Conservation (phyloP, 2,888 invertebrate species). For the Rosalia funebris region DNA sequence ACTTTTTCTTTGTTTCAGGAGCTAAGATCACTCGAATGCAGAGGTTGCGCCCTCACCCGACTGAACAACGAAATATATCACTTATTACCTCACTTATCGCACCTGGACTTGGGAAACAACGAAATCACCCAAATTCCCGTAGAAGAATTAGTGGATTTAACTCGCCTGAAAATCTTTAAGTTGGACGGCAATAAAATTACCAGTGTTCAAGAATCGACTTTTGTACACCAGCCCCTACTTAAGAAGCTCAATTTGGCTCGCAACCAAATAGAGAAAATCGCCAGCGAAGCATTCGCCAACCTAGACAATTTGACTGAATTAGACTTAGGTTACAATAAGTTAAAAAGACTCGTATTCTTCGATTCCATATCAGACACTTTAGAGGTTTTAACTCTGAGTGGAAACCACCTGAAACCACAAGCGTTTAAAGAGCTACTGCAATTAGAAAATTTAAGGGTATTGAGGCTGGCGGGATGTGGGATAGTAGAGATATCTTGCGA, state of each 20-base stretch:
- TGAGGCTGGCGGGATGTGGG: conserved; percentile 71
- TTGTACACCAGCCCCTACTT: conserved; percentile 68
- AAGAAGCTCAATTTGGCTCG: conserved; percentile 71
- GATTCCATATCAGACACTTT: conserved; percentile 68
- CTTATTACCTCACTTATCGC: conserved; percentile 73
- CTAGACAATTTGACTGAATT: conserved; percentile 74
- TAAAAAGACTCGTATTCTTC: conserved; percentile 47
- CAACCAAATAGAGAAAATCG: conserved; percentile 77
- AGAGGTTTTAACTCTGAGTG: conserved; percentile 74
- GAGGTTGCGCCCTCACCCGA: conserved; percentile 75
- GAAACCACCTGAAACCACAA: conserved; percentile 71
- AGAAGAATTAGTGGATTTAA: conserved; percentile 75
- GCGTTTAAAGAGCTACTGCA: conserved; percentile 67
- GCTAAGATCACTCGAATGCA: conserved; percentile 76
- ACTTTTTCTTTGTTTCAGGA: conserved; percentile 67
- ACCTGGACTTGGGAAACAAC: conserved; percentile 82
- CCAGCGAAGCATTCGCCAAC: conserved; percentile 77
- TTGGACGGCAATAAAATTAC: conserved; percentile 81
- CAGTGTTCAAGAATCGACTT: conserved; percentile 74
- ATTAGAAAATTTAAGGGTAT: conserved; percentile 67
- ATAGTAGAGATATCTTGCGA: conserved; percentile 68
- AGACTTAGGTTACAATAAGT: conserved; percentile 79
- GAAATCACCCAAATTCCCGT: conserved; percentile 75
- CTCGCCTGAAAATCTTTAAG: conserved; percentile 70
- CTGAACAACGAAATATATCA: conserved; percentile 82